These are phyloP conservation scores for Thecocarcelia acutangulata DNA, from an alignment of 2,888 invertebrate genomes.

Conservation along the genomic window DNA sequence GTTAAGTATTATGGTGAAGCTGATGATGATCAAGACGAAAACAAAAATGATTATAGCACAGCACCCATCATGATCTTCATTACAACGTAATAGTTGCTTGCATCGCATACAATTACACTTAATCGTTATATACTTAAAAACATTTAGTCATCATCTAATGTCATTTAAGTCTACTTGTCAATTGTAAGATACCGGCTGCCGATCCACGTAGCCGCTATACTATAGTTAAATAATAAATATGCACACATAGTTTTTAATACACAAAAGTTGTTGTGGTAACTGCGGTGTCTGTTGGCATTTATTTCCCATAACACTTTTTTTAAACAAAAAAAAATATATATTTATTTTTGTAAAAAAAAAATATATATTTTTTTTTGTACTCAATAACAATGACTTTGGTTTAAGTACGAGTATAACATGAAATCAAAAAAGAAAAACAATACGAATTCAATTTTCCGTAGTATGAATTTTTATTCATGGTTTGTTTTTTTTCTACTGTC, in stretches of 20 bases:
- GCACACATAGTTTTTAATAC: constrained; percentile 55
- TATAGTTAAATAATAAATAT: constrained; percentile 28
- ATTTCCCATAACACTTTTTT: constrained; percentile 63
- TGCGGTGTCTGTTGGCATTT: constrained; percentile 36
- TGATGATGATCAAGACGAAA: constrained; percentile 24
- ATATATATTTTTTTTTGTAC: constrained; percentile 13
- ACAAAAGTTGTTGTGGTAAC: constrained; percentile 48
- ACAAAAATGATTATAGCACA: constrained; percentile 24
- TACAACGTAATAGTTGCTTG: constrained; percentile 32
- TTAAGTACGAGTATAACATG: constrained; percentile 48
- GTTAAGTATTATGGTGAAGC: constrained; percentile 6
- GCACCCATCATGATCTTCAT: constrained; percentile 3
- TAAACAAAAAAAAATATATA: constrained; percentile 29
- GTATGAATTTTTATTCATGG: constrained; percentile 29
- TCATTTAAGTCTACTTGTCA: constrained; percentile 32
- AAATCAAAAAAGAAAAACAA: constrained; percentile 19
- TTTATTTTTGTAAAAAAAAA: background rate
- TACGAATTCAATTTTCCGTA: constrained; percentile 13
- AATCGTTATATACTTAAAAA: constrained; percentile 33
- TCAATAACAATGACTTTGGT: constrained; percentile 65
- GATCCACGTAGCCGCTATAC: constrained; percentile 22
- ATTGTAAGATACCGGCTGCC: constrained; percentile 26
- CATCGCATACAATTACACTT: constrained; percentile 1
- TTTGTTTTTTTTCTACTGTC: constrained; percentile 56
- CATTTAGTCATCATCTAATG: constrained; percentile 38